Evolutionary conservation across 2,888 invertebrate species (phyloP), one percentile per base, ranked within the genome.

Genomic region (Ryuthela nishihirai): DNA sequence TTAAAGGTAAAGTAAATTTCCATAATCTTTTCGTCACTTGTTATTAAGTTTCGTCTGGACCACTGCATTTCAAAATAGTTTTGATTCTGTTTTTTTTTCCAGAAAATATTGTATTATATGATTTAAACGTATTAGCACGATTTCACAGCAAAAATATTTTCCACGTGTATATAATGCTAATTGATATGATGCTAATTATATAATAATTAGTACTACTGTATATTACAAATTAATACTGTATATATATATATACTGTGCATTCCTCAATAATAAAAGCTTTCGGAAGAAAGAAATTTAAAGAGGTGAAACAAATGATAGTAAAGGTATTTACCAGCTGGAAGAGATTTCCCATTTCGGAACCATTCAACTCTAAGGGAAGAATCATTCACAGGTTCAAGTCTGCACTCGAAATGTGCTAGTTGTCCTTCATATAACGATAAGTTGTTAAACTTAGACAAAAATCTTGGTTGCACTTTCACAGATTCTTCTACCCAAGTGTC

Each of bases 341-440:
- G 83, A 0, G 95, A 91, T 65, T 85, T 81, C 18, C 94, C 97
- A 73, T 99, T 94, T 56, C 91, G 90, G 73, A 91, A 89, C 99
- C 99, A 99, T 65, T 92, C 94, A 48, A 94, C 87, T 72, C 82
- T 84, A 90, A 93, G 91, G 5, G 85, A 83, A n/a, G 70, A 82
- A 74, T 93, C 92, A 20, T 91, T 90, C 41, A 92, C 92, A 9
- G 95, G 95, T 0, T 93, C 91, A 29, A 99, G 78, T 5, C 94
- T 93, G 1, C 93, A 93, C 77, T 95, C 95, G 69, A 95, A 78
- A 74, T 95, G 95, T 54, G 91, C 88, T 47, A 87, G 86, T 60
- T 82, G 81, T 17, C 93, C 93, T 78, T 97, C 95, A 15, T 85
- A 81, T n/a, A 90, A 82, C 15, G 53, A 41, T 65, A 89, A 80